Base-by-base conservation (phyloP, 1,140 invertebrate species). In the Lasioglossum baleicum region DNA sequence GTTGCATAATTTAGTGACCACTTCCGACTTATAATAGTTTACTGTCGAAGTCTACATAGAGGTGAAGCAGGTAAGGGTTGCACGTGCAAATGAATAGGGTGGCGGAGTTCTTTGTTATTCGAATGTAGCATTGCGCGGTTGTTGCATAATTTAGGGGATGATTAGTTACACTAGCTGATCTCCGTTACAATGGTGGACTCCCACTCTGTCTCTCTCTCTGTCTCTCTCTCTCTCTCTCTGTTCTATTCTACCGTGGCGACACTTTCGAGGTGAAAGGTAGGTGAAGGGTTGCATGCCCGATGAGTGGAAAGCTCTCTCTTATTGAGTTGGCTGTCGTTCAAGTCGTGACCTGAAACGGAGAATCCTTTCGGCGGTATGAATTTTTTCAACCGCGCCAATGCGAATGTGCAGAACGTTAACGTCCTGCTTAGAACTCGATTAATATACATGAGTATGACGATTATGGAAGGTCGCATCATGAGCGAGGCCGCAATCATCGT, bases 1-100 rank as follows among this genome's bases (percentile, higher is more conserved):
- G 83, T 76, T 89, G 88, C 87, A 89, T 89, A 87, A 88, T 89
- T 88, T 89, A 90, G 83, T 75, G 74, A 83, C 85, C 80, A 81
- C 84, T 84, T 83, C 89, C 77, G 83, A 69, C 83, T 81, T 84
- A 81, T 84, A 84, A 73, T 85, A 74, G 83, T 81, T 73, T 81
- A 85, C 69, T 81, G 83, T 85, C 83, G 71, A 85, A 85, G 77
- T 81, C 67, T 40, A 31, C 56, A 40, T 22, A 66, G 65, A 70
- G 83, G 72, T 44, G 40, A 81, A 78, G 65, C 67, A 78, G 83
- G 83, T 85, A 77, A 82, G 79, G 74, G 73, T 74, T 61, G 78
- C 80, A 61, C 69, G 64, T 65, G 69, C 65, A 61, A 84, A 66
- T 75, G 69, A 81, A 77, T 60, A 72, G 79, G 78, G 66, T 35